Conservation (phyloP, 2,113 vertebrate species). For the Eulacestoma nigropectus region DNA sequence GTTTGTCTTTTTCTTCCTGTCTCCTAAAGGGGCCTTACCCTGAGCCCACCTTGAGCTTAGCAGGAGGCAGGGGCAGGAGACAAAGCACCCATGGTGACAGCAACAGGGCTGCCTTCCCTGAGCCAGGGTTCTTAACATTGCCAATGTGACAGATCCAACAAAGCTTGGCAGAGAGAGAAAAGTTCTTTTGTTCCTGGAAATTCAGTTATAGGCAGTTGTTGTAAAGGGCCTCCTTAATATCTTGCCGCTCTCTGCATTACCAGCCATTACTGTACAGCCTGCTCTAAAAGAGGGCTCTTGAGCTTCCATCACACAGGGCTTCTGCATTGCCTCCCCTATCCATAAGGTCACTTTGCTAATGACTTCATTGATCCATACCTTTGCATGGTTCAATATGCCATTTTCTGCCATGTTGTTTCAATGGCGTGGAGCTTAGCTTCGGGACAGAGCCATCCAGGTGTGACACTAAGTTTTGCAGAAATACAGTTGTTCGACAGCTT, state of each 20-base stretch:
- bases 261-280: not conserved
- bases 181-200: not conserved
- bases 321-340: not conserved
- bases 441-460: not conserved
- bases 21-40: not conserved
- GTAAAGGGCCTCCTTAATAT: not conserved
- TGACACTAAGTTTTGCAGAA: not conserved
- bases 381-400: not conserved
- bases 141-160: not conserved
- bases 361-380: not conserved
- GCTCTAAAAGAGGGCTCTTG: not conserved
- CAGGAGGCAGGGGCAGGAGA: not conserved
- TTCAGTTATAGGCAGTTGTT: not conserved
- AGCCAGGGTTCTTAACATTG: not conserved
- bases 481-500: not conserved
- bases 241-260: not conserved
- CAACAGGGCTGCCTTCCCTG: not conserved
- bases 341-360: not conserved
- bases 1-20: not conserved
- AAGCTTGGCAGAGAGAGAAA: not conserved
- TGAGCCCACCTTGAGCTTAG: fast-evolving
- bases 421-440: not conserved
- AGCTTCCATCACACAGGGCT: not conserved
- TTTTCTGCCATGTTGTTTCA: not conserved
- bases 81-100: fast-evolving